These are phyloP conservation scores for Eupristina koningsbergeri DNA, from an alignment of 1,140 invertebrate species.

Conservation along the genomic window DNA sequence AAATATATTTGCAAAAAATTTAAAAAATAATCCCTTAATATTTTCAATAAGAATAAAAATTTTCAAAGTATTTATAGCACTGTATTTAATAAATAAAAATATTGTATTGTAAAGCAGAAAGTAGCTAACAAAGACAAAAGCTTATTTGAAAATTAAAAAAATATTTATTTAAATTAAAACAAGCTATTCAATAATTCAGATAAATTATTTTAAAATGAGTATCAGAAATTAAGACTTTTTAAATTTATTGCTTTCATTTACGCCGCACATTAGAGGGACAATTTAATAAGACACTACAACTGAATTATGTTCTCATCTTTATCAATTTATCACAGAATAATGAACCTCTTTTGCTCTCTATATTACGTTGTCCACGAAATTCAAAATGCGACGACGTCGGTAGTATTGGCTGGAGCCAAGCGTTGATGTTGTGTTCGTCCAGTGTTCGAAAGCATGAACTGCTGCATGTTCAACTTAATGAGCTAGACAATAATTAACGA, in stretches of 20 bases:
- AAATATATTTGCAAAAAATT: too few species aligned
- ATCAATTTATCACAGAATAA: slow-evolving; percentile 40
- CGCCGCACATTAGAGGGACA: background rate
- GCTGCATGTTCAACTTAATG: slow-evolving; percentile 56
- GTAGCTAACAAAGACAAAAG: too few species aligned
- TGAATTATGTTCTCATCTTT: slow-evolving; percentile 41
- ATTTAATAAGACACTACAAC: slow-evolving; percentile 6
- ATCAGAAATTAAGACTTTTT: background rate
- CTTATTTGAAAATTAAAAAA: too few species aligned
- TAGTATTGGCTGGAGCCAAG: slow-evolving; percentile 26
- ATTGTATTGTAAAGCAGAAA: too few species aligned
- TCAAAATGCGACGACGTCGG: slow-evolving; percentile 33
- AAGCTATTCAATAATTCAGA: background rate
- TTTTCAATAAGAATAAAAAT: too few species aligned
- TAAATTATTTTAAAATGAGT: background rate
- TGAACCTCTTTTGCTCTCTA: slow-evolving; percentile 8
- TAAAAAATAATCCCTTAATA: too few species aligned
- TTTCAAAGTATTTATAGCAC: too few species aligned
- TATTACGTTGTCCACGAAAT: slow-evolving; percentile 30
- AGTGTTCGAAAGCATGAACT: background rate
- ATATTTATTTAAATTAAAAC: background rate
- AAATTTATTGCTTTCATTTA: background rate
- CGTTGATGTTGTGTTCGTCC: background rate
- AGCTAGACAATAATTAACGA: slow-evolving; percentile 64
- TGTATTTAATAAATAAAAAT: too few species aligned